A percentile compares a stretch with the other conserved stretches of the same genome.
Conservation (phyloP, 1,140 invertebrate species). For the Drosophila mayri region DNA sequence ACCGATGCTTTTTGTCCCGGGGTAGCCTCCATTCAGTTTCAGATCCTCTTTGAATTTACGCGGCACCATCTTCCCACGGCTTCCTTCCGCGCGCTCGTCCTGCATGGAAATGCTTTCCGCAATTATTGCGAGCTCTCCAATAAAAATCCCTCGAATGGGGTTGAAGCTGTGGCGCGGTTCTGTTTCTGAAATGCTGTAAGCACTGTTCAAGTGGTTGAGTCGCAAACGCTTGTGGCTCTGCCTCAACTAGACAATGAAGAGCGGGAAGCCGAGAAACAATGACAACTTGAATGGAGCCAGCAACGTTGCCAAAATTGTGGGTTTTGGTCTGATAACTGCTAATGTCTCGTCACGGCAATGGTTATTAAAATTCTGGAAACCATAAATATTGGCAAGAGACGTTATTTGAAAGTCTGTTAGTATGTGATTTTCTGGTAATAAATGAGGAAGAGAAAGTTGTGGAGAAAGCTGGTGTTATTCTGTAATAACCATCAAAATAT, state of each 20-base stretch:
- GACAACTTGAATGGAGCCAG: slow-evolving; percentile 10
- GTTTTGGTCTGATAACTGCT: slow-evolving; percentile 66
- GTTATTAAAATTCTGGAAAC: neutral
- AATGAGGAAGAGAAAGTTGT: neutral
- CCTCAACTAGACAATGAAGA: slow-evolving; percentile 57
- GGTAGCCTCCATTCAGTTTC: slow-evolving; percentile 54
- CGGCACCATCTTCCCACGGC: slow-evolving; percentile 40
- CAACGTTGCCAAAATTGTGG: slow-evolving; percentile 55
- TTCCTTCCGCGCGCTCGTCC: slow-evolving; percentile 2
- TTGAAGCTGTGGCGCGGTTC: slow-evolving; percentile 9
- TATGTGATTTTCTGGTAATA: neutral
- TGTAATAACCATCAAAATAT: no score
- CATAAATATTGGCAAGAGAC: slow-evolving; percentile 3
- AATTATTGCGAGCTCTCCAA: slow-evolving; percentile 64
- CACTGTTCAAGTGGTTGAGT: slow-evolving; percentile 56
- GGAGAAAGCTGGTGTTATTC: no score
- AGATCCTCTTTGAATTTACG: slow-evolving; percentile 66
- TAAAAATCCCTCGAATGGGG: slow-evolving; percentile 23
- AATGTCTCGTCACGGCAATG: slow-evolving; percentile 6
- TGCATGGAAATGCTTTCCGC: slow-evolving; percentile 65
- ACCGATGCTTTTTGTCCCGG: slow-evolving; percentile 17
- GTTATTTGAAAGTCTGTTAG: neutral
- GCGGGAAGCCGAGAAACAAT: slow-evolving; percentile 11
- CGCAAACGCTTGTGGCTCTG: slow-evolving; percentile 14
- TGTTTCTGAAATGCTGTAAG: slow-evolving; percentile 67